Base-by-base conservation (phyloP, 1,140 invertebrate genomes). In the Listronotus bonariensis region DNA sequence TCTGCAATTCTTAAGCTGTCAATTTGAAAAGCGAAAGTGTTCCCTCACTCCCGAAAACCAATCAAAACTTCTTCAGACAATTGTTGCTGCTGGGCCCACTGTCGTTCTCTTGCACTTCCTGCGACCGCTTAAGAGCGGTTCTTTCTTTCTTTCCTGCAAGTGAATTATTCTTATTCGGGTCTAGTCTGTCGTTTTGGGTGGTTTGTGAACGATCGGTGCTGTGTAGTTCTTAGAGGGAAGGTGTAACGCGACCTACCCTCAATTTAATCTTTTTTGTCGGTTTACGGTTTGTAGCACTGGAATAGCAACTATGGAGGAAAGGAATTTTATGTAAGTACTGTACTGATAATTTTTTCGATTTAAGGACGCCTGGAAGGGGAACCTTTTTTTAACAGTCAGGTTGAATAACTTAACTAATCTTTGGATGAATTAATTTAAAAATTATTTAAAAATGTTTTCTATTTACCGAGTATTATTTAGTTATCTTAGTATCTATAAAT, bases 1-100 rank as follows among this genome's bases (percentile, higher is more conserved):
- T 48, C 11, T 26, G 31, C 41, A 60, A 60, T 60, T 36, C 41
- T 52, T 34, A 14, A 36, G 10, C 40, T 52, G 48, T 51, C 58
- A 40, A 60, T 60, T 36, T 36, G 46, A 60, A 60, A 60, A 60
- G 58, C 58, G 58, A 60, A 60, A 60, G 58, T 60, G 40, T 52
- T 52, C n/a, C 34, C 34, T 36, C 34, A 36, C 34, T 36, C 3
- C 34, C 34, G 11, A 36, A 36, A 36, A 36, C 34, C 34, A 36
- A 36, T 36, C 34, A 36, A 36, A 36, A 36, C 34, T 36, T 36
- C 34, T 36, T 36, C 34, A 36, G 34, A 36, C 34, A 36, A 36
- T 36, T 36, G 8, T 36, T 36, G 34, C 34, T 36, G 34, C 34
- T 36, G 11, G 8, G 15, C 14, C 41, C 38, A 14, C 18, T 26